Evolutionary conservation across 2,113 vertebrate species (phyloP).

Genomic region (Haemorhous mexicanus): DNA sequence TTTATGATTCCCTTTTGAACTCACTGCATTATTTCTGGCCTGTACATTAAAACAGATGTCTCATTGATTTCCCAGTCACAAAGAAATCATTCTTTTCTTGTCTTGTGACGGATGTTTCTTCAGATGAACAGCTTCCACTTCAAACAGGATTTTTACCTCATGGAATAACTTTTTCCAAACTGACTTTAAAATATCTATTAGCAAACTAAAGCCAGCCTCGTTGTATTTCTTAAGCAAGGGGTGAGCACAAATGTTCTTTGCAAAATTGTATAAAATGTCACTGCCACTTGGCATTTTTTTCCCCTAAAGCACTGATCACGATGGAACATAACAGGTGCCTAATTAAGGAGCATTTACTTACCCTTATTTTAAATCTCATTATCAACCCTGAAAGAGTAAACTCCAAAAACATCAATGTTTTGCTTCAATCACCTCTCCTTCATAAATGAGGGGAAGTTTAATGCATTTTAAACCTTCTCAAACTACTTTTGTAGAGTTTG

Average conservation of each 20-base stretch:
- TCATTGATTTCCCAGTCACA: constrained; percentile 57
- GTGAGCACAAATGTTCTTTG: background rate
- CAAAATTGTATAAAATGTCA: background rate
- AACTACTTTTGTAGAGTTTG: background rate
- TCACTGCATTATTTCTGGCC: constrained; percentile 30
- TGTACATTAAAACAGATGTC: constrained; percentile 62
- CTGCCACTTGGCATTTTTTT: background rate
- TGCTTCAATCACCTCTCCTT: background rate
- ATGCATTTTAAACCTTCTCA: background rate
- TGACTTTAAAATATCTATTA: constrained; percentile 21
- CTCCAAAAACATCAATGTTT: background rate
- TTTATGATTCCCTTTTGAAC: constrained; percentile 37
- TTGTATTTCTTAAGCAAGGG: background rate
- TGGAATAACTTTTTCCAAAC: constrained; percentile 34
- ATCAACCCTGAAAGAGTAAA: background rate
- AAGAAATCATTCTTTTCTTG: constrained; percentile 59
- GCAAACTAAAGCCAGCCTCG: background rate
- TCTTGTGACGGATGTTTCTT: constrained; percentile 49
- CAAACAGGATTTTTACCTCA: constrained; percentile 47
- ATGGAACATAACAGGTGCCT: background rate
- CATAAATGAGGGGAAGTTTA: background rate
- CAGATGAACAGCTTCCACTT: constrained; percentile 12
- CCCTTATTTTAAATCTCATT: background rate
- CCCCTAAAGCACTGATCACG: background rate
- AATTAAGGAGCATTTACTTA: background rate